Percentiles rank a stretch among this genome's conserved stretches.
phyloP scores from a whole-genome alignment of 2,113 vertebrate species.

The Daubentonia madagascariensis region DNA sequence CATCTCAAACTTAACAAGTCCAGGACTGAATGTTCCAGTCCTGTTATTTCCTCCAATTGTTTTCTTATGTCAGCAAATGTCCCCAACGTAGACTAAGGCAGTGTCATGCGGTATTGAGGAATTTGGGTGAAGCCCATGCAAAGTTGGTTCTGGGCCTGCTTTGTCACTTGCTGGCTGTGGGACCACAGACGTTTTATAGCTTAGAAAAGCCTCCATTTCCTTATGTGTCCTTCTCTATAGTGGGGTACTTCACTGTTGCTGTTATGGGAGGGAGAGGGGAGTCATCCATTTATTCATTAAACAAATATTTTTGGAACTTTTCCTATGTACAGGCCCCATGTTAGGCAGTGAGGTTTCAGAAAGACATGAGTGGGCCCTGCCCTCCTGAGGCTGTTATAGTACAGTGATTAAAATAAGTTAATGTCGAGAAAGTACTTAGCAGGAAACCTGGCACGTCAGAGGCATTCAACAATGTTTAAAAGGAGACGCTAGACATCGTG shows the following conservation, averaged over 20 bases:
- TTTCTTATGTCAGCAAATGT: not conserved
- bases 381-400: not conserved
- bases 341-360: not conserved
- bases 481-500: not conserved
- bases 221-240: fast-evolving
- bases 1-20: no score
- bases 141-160: fast-evolving
- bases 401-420: not conserved
- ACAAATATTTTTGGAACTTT: not conserved
- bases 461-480: not conserved
- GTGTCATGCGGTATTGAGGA: fast-evolving
- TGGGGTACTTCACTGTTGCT: not conserved
- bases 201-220: fast-evolving
- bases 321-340: fast-evolving
- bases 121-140: fast-evolving
- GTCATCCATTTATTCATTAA: not conserved
- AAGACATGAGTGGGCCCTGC: not conserved
- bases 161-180: fast-evolving
- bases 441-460: no score
- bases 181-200: no score
- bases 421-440: not conserved
- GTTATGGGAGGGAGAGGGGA: fast-evolving
- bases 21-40: not conserved
- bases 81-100: fast-evolving
- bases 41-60: not conserved